A percentile compares a stretch with the other conserved stretches of the same genome.
These are phyloP conservation scores for Folsomia manolachei DNA, from an alignment of 2,888 invertebrate species.

Conservation along the genomic window DNA sequence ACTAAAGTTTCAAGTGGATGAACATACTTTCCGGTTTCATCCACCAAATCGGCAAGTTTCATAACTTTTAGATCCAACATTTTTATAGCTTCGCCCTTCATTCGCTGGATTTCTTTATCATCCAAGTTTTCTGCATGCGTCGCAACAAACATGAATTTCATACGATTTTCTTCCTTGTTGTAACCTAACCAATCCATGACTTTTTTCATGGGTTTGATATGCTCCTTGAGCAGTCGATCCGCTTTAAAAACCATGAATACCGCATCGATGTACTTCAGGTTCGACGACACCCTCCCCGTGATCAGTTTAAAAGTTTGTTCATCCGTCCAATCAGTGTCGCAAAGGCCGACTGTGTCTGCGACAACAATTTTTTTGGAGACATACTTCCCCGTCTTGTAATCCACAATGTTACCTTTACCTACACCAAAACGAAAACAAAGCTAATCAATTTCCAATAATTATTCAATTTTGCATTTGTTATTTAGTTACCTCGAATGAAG, in stretches of 20 bases:
- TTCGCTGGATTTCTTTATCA: background rate
- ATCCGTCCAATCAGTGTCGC: background rate
- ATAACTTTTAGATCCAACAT: background rate
- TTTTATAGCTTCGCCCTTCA: background rate
- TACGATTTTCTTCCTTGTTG: background rate
- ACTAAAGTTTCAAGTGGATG: no score
- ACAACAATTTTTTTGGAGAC: background rate
- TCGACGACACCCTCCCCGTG: background rate
- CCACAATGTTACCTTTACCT: background rate
- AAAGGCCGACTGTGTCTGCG: background rate
- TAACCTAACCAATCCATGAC: background rate
- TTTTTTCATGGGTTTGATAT: background rate
- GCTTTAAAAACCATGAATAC: slow-evolving; percentile 8
- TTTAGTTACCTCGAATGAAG: slow-evolving; percentile 24
- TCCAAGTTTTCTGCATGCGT: background rate
- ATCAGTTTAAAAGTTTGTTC: background rate
- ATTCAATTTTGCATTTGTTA: no score
- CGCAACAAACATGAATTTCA: background rate
- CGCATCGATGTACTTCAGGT: slow-evolving; percentile 5
- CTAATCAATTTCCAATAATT: no score
- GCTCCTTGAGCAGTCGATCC: background rate
- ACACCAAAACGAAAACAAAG: no score
- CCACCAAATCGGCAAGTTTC: background rate
- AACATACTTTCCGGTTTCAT: background rate
- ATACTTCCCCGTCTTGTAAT: background rate